Conservation (phyloP, 1,140 invertebrate species). For the Megathymus violae region DNA sequence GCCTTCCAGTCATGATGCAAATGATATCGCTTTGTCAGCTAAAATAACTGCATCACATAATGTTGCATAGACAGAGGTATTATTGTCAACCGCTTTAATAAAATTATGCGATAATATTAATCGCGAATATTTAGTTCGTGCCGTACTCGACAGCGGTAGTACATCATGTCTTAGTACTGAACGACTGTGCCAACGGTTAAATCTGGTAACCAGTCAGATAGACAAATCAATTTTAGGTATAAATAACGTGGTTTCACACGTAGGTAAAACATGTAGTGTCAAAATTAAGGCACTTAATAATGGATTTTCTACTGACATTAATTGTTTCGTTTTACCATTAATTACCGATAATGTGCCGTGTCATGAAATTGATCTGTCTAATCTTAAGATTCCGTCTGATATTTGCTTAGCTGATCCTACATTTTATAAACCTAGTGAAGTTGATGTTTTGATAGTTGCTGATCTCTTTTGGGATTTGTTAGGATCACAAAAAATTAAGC, state of each 20-base stretch:
- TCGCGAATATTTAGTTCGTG: conserved; percentile 31
- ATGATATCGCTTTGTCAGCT: conserved; percentile 13
- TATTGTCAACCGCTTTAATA: conserved; percentile 37
- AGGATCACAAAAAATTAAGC: conserved; percentile 38
- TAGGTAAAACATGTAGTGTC: conserved; percentile 42
- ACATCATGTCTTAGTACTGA: conserved; percentile 39
- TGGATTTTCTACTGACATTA: conserved; percentile 25
- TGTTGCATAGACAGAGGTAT: conserved; percentile 6
- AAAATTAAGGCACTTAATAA: conserved; percentile 43
- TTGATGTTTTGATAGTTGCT: conserved; percentile 47
- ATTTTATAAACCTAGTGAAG: conserved; percentile 37
- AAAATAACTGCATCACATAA: not conserved
- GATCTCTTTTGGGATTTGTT: conserved; percentile 50
- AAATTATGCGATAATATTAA: conserved; percentile 28
- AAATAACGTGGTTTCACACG: conserved; percentile 40
- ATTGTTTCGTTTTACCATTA: conserved; percentile 45
- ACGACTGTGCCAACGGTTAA: conserved; percentile 35
- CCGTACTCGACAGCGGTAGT: conserved; percentile 39
- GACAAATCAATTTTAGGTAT: conserved; percentile 40
- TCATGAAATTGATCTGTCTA: conserved; percentile 23
- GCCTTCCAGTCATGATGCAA: not conserved
- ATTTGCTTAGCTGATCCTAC: conserved; percentile 46
- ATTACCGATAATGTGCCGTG: conserved; percentile 35
- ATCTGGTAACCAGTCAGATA: conserved; percentile 20
- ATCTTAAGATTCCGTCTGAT: conserved; percentile 39